Evolutionary conservation across 2,888 invertebrate genomes (phyloP).

Genomic region (Andrena praecox): DNA sequence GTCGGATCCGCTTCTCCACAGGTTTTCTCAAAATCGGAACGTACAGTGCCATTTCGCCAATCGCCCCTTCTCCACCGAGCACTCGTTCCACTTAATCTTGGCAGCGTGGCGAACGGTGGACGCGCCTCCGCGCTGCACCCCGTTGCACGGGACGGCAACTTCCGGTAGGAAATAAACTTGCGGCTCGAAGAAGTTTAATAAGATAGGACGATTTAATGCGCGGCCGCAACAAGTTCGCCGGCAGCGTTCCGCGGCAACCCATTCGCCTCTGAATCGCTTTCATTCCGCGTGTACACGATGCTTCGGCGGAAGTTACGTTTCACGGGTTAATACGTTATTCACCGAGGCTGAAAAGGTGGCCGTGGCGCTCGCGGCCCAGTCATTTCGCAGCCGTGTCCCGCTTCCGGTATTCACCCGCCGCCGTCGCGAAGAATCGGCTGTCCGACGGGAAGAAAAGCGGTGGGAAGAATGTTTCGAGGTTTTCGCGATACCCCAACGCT

Average conservation of each 20-base stretch:
- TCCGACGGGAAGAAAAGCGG: neutral
- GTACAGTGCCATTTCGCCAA: neutral
- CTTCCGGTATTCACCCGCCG: neutral
- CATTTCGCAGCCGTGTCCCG: neutral
- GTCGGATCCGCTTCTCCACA: neutral
- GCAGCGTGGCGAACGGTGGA: conserved; percentile 14
- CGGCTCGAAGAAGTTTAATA: conserved; percentile 60
- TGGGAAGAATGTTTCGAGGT: conserved; percentile 1
- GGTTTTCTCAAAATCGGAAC: neutral
- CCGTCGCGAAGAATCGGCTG: neutral
- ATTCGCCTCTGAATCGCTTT: conserved; percentile 34
- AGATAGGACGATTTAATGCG: conserved; percentile 60
- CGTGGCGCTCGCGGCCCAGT: neutral
- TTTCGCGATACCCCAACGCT: neutral
- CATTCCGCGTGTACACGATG: conserved; percentile 26
- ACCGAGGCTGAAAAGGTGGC: conserved; percentile 5
- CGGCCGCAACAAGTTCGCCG: conserved; percentile 56
- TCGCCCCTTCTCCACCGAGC: neutral
- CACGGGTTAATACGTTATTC: conserved; percentile 35
- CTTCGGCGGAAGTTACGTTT: conserved; percentile 34
- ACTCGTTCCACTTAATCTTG: conserved; percentile 21
- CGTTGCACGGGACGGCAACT: conserved; percentile 50
- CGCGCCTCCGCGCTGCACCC: conserved; percentile 24
- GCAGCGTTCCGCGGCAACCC: conserved; percentile 33
- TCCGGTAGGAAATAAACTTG: conserved; percentile 50